A percentile compares a stretch with the other conserved stretches of the same genome.
Evolutionary conservation across 2,888 invertebrate genomes (phyloP).

Genomic region (Lissonota sp.): DNA sequence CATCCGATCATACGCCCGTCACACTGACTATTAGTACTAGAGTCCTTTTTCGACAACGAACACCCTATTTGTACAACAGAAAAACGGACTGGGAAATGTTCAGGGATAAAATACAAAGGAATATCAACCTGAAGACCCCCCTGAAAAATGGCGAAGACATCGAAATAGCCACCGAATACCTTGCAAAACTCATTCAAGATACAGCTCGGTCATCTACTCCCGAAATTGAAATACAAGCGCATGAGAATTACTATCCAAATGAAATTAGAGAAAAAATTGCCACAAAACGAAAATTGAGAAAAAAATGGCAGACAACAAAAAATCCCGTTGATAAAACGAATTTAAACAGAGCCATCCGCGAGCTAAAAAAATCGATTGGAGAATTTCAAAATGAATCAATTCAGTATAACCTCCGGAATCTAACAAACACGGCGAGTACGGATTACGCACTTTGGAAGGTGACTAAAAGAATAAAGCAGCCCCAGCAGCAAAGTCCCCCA

Average conservation of each 20-base stretch:
- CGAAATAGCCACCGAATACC: constrained; percentile 58
- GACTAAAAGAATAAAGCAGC: constrained; percentile 54
- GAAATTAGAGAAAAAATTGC: constrained; percentile 55
- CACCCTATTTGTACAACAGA: constrained; percentile 8
- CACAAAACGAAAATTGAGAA: constrained; percentile 61
- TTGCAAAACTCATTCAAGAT: constrained; percentile 34
- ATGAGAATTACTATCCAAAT: constrained; percentile 40
- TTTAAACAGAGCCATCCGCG: constrained; percentile 52
- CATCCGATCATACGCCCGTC: constrained; percentile 66
- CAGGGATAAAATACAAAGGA: constrained; percentile 39
- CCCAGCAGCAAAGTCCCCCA: constrained; percentile 46
- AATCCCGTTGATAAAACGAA: constrained; percentile 60
- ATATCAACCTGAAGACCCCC: constrained; percentile 48
- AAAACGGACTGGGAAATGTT: constrained; percentile 62
- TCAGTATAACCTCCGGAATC: background rate
- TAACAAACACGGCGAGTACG: constrained; percentile 27
- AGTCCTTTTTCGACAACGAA: too few relatives aligned
- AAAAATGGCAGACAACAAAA: constrained; percentile 60
- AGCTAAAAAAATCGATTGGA: constrained; percentile 53
- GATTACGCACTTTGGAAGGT: constrained; percentile 54
- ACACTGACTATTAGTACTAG: constrained; percentile 57
- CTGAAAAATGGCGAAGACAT: constrained; percentile 61
- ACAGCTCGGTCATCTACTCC: constrained; percentile 33
- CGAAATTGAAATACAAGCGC: constrained; percentile 14
- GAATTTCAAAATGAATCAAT: constrained; percentile 41